Evolutionary conservation across 2,797 vertebrate species (phyloP).

Genomic region (Sarcoramphus papa): DNA sequence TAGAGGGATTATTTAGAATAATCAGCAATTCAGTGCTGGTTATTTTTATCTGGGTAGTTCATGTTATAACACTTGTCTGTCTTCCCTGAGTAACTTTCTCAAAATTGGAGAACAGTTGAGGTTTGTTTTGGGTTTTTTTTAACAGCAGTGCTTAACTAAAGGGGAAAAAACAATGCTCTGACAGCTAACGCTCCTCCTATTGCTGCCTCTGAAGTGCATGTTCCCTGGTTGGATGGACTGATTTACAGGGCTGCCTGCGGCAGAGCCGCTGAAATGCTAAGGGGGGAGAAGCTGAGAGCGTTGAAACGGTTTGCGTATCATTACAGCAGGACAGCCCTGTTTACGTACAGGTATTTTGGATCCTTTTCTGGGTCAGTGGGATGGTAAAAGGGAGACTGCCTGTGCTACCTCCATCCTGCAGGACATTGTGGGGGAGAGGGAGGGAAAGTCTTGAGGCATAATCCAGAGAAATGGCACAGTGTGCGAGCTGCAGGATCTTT

Average conservation of each 20-base stretch:
- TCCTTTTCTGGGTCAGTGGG: background rate
- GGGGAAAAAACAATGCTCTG: no score
- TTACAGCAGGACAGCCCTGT: no score
- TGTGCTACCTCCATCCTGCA: background rate
- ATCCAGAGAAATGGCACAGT: no score
- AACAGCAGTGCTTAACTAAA: background rate
- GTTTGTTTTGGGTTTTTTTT: no score
- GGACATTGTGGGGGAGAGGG: no score
- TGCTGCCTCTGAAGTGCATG: rapidly evolving
- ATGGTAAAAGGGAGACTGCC: no score
- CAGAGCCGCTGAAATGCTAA: background rate
- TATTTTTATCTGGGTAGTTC: background rate
- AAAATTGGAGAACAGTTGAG: rapidly evolving
- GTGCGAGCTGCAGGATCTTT: background rate
- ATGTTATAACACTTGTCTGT: no score
- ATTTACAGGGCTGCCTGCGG: background rate
- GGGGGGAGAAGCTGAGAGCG: no score
- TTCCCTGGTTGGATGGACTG: no score
- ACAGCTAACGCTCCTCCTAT: rapidly evolving
- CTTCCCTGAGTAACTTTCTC: background rate
- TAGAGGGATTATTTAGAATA: no score
- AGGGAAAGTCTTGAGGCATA: no score
- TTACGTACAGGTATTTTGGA: rapidly evolving
- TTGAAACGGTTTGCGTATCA: rapidly evolving
- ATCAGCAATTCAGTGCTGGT: no score